phyloP scores from a whole-genome alignment of 2,113 vertebrate species.

The Mobula birostris region DNA sequence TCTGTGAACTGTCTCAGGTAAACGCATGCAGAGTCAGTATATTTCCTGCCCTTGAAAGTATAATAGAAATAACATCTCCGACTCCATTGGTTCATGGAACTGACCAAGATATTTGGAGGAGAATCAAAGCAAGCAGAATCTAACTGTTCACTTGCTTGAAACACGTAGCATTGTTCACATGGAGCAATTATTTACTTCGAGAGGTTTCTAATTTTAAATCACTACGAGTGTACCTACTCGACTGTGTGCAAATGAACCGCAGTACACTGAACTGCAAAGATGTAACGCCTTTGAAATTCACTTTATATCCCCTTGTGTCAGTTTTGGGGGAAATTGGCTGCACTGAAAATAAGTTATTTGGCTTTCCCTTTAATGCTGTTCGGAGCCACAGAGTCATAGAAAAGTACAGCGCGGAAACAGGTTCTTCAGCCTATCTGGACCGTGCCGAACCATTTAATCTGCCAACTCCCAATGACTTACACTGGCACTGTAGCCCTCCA shows the following conservation, averaged over 20 bases:
- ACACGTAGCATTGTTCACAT: background rate
- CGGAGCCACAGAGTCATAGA: too few relatives aligned
- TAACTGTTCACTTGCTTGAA: background rate
- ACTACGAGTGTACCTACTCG: too few relatives aligned
- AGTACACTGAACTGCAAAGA: background rate
- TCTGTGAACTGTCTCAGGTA: background rate
- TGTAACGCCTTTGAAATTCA: background rate
- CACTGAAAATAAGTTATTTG: background rate
- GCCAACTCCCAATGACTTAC: too few relatives aligned
- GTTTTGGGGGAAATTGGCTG: background rate
- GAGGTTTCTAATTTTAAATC: background rate
- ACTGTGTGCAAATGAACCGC: background rate
- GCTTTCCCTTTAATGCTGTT: background rate
- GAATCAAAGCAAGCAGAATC: too few relatives aligned
- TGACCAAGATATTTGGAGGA: background rate
- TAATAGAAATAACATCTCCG: background rate
- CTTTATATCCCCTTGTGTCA: too few relatives aligned
- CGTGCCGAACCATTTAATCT: too few relatives aligned
- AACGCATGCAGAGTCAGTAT: background rate
- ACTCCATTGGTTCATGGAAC: background rate
- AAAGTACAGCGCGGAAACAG: too few relatives aligned
- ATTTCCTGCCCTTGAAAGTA: background rate
- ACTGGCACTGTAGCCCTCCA: too few relatives aligned
- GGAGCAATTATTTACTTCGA: background rate
- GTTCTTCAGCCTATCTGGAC: too few relatives aligned